Base-by-base conservation (phyloP, 1,140 invertebrate species). In the Neoseiulus cucumeris region DNA sequence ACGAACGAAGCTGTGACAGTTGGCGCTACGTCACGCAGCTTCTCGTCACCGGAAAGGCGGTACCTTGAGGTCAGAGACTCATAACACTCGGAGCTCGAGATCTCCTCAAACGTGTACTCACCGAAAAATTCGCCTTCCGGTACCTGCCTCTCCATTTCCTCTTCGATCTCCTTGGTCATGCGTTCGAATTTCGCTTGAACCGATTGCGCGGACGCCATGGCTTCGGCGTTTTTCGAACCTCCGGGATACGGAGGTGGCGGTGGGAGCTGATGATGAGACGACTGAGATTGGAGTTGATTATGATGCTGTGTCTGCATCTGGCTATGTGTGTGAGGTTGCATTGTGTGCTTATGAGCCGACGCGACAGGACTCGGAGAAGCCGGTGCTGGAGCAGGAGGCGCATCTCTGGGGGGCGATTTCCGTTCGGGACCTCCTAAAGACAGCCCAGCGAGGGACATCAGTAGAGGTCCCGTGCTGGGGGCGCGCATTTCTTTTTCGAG, bases 121-220 rank as follows among this genome's bases (percentile, higher is more conserved):
- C 91, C 92, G 80, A 94, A 95, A 76, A 92, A 95, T 80, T 94
- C 91, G 68, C 89, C 91, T 75, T 91, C 86, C 72, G 90, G 88
- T 76, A 90, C 87, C 70, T 89, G 85, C 71, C 87, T 87, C 73
- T 95, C 91, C 85, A 95, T 88, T 79, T 92, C 89, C 74, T 92
- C 88, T 76, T 93, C 90, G 67, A 93, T 79, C 73, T 91, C 86
- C 51, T 87, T 79, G 1, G 88, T 92, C 47, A 92, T 78, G 72
- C 90, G 87, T 75, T 92, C 89, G 71, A 92, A n/a, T 47, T 72
- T 71, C 28, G 55, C 33, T 55, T 66, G 64, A 14, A 67, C 64
- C n/a, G 64, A 65, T 65, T 44, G 28, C 51, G 51, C 51, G 51
- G 45, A 5, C 4, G n/a, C n/a, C 29, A 64, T 30, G 39, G 64